Evolutionary conservation across 2,888 invertebrate species (phyloP), one percentile per base, ranked within the genome.

Genomic region (Therioaphis trifolii): DNA sequence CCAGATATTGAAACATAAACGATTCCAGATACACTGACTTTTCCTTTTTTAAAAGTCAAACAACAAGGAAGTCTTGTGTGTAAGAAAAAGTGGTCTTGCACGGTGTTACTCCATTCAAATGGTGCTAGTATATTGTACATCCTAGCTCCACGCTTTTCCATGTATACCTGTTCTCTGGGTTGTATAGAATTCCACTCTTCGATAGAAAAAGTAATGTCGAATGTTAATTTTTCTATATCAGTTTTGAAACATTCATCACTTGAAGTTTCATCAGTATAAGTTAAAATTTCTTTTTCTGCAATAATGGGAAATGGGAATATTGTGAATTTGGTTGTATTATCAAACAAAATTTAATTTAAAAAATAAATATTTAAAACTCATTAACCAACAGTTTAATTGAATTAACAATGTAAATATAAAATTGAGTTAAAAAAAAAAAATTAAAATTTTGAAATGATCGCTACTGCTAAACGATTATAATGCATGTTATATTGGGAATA

Each of bases 181-280:
- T 58, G 40, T 40, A 77, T 77, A 21, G 21, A 40, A n/a, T 1
- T 77, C 77, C 77, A 77, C 46, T 77, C 77, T 29, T 77, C 58
- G 40, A 58, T 15, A 43, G 40, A 58, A 29, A 77, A 35, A 43
- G 77, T 77, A 35, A 77, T 66, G 21, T 58, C 43, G n/a, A 77
- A 77, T 40, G 29, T 43, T 40, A 77, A 63, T 77, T 58, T 71
- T 40, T 66, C 55, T 61, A 27, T 61, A 2, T 61, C 61, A 61
- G 29, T 61, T 15, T 61, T 61, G 15, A 61, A 61, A 61, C 27
- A 29, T 61, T 61, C 61, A 61, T 61, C 61, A 61, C 61, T 61
- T 61, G 61, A 61, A n/a, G n/a, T 58, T 24, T 58, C 24, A 29
- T 61, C 61, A 61, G 4, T 4, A 61, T 61, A 27, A 61, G 27